Base-by-base conservation (phyloP, 2,113 vertebrate species). In the Corydoras sp. region DNA sequence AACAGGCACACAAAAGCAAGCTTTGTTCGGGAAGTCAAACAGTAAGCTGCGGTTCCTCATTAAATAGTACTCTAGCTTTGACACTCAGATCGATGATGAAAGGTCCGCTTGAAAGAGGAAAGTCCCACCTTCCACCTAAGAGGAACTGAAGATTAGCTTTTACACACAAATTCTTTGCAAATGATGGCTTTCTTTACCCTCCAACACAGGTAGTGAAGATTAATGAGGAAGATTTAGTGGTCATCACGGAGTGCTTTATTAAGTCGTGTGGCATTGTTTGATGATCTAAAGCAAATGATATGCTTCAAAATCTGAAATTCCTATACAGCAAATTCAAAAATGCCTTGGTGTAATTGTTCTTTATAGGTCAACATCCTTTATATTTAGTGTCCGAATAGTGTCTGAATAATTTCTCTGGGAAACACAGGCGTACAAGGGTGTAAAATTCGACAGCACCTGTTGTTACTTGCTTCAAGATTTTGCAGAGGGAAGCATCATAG, bases 381-480 rank as follows among this genome's bases (percentile, higher is more conserved):
- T 49, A 11, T 58, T 29, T 3, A 14, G 13, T n/a, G 10, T 43
- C 54, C 18, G 35, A n/a, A n/a, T n/a, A n/a, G n/a, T n/a, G 18
- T 10, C 58, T 11, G 15, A 59, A 59, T 48, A 30, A 59, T 58
- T 58, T 31, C 10, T 30, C 30, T 54, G 18, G 18, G 18, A 24
- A 74, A 76, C 78, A 77, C n/a, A 70, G 29, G 72, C 73, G 69
- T 48, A 59, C 55, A 76, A 31, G 59, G 35, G 76, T 63, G 64
- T 72, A 68, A 88, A 85, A 88, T 86, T 89, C 79, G 89, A 88
- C 86, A 86, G 74, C 77, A 86, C 88, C 82, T 90, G 88, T 87
- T 82, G 67, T 82, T 85, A 87, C 87, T 83, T 82, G 86, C 82
- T 76, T 71, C 43, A 59, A 80, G 69, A 69, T 83, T 77, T 69